Percentiles rank a stretch among this genome's conserved stretches.
Evolutionary conservation across 2,888 invertebrate genomes (phyloP).

Genomic region (Blastobasis adustella): DNA sequence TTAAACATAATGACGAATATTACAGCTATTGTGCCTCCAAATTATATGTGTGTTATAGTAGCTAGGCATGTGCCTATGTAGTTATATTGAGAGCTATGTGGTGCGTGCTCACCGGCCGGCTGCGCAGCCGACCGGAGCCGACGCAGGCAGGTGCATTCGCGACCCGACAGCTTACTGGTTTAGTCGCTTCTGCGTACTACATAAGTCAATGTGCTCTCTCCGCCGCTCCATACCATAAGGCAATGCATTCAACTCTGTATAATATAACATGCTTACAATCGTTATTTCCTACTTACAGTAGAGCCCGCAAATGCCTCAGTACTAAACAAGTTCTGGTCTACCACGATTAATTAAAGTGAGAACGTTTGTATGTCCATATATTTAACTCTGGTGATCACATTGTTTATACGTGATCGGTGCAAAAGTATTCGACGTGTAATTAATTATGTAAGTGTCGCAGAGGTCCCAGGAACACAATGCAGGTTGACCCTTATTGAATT

Average conservation of each 20-base stretch:
- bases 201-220: slow-evolving; percentile 15
- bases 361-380: not conserved
- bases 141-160: slow-evolving; percentile 39
- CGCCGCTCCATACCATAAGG: slow-evolving; percentile 1
- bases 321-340: no score
- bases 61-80: no score
- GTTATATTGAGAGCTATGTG: no score
- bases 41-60: no score
- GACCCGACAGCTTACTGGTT: slow-evolving; percentile 27
- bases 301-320: no score
- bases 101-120: slow-evolving; percentile 9
- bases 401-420: slow-evolving; percentile 16
- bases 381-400: slow-evolving; percentile 1
- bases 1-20: no score
- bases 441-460: slow-evolving; percentile 57
- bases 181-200: slow-evolving; percentile 22
- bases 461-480: slow-evolving; percentile 55
- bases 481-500: slow-evolving; percentile 30
- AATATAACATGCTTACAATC: no score
- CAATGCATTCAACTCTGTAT: no score
- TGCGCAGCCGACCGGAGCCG: slow-evolving; percentile 18
- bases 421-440: slow-evolving; percentile 21
- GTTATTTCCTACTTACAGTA: no score
- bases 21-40: no score
- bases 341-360: no score